phyloP scores from a whole-genome alignment of 2,888 invertebrate species.

The Spodoptera exigua region DNA sequence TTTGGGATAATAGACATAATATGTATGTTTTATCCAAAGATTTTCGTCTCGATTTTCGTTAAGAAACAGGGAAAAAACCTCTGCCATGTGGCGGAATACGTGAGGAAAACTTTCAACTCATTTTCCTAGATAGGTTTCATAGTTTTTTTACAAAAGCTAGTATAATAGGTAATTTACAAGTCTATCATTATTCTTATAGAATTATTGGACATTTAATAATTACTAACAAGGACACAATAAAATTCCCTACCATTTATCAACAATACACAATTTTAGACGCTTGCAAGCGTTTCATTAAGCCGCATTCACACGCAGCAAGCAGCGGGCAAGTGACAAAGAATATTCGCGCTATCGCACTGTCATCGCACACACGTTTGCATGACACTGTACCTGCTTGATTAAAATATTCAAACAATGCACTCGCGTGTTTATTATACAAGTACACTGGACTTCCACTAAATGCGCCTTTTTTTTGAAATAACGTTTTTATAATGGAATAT shows the following conservation, averaged over 20 bases:
- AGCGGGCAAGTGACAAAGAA: constrained; percentile 10
- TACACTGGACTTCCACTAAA: constrained; percentile 34
- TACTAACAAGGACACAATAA: too few species aligned
- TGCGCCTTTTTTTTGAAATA: constrained; percentile 15
- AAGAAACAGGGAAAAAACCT: too few species aligned
- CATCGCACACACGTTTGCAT: constrained; percentile 40
- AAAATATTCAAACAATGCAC: constrained; percentile 46
- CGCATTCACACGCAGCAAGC: not conserved
- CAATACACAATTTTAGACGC: not conserved
- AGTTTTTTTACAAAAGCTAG: too few species aligned
- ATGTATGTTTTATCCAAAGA: too few species aligned
- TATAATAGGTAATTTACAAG: too few species aligned
- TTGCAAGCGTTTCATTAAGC: constrained; percentile 14
- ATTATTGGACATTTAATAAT: too few species aligned
- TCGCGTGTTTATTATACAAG: constrained; percentile 44
- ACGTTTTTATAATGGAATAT: constrained; percentile 8
- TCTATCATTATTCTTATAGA: too few species aligned
- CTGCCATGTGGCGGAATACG: too few species aligned
- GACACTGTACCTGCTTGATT: constrained; percentile 40
- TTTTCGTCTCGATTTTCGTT: too few species aligned
- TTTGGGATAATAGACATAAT: too few species aligned
- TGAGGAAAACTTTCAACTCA: too few species aligned
- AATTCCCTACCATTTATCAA: constrained; percentile 3
- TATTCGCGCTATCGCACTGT: constrained; percentile 24
- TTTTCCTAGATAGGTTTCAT: too few species aligned